Evolutionary conservation across 1,140 invertebrate genomes (phyloP), one percentile per base, ranked within the genome.

Genomic region (Bombus breviceps): DNA sequence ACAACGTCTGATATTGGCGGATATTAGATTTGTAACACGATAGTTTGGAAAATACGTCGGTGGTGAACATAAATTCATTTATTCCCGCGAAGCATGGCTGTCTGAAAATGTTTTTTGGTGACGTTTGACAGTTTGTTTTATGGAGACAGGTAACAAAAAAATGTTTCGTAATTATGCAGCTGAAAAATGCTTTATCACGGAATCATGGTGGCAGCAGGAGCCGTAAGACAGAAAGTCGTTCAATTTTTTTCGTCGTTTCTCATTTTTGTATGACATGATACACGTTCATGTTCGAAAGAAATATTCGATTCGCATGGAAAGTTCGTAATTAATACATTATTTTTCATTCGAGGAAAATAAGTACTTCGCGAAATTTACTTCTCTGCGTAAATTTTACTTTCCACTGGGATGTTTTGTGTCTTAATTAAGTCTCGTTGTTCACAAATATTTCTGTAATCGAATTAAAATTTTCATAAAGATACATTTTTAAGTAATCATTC

Each of bases 41-140:
- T 8, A 53, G 22, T 68, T 71, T 71, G 25, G 34, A 13, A 28
- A 41, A 39, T 62, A 25, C 22, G 34, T 69, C 66, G 18, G 25
- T 0, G 37, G 13, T 28, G 37, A 15, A 10, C 69, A 72, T 72
- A 72, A 72, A 72, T 74, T 74, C 72, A 32, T 47, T 43, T 47
- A 22, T 41, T 43, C 18, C n/a, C 18, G 25, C 22, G 69, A n/a
- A n/a, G 13, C 39, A 72, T 41, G 69, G 5, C 37, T 39, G 68
- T 25, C 10, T 25, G 39, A 8, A 73, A 41, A 22, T 41, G 13
- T 41, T 39, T 41, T 28, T 41, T 3, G 13, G 8, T 3, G 1
- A n/a, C 1, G 37, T 73, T 73, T 73, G 71, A 41, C 71, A 73
- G 71, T 13, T 28, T 73, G 71, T 41, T 73, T 73, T 73, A 73